A percentile compares a stretch with the other conserved stretches of the same genome.
Conservation (phyloP, 2,113 vertebrate genomes). For the Rynchops niger region DNA sequence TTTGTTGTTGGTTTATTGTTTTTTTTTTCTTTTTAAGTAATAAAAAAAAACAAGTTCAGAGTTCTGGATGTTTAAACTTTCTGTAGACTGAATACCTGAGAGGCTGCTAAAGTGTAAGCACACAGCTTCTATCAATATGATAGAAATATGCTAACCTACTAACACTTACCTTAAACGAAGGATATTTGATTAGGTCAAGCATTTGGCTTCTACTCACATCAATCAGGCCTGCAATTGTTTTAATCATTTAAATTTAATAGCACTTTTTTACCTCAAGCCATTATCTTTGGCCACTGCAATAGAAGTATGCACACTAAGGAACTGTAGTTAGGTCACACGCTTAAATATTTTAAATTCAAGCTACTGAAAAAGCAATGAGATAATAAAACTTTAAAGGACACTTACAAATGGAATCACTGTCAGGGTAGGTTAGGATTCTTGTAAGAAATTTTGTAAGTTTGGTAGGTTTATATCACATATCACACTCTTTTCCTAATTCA, state of each 20-base stretch:
- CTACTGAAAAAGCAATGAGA: not conserved
- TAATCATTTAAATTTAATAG: not conserved
- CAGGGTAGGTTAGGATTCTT: not conserved
- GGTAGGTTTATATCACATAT: not conserved
- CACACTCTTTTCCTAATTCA: not conserved
- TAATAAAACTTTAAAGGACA: not conserved
- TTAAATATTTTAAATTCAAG: not conserved
- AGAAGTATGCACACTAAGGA: not conserved
- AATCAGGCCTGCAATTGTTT: not conserved
- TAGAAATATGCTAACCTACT: not conserved
- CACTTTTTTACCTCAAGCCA: not conserved
- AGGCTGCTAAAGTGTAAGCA: not conserved
- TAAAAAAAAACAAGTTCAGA: not conserved
- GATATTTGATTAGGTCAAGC: not conserved
- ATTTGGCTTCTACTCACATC: not conserved
- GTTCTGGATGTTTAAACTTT: not conserved
- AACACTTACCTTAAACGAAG: not conserved
- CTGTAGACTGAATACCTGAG: not conserved
- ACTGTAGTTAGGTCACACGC: not conserved
- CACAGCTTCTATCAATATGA: not conserved
- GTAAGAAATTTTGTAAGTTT: not conserved
- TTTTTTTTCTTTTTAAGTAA: not conserved
- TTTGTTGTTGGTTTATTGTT: not conserved
- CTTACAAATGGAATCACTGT: not conserved
- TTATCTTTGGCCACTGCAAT: not conserved